phyloP scores from a whole-genome alignment of 2,113 vertebrate species.

The Mormyrus lacerda region DNA sequence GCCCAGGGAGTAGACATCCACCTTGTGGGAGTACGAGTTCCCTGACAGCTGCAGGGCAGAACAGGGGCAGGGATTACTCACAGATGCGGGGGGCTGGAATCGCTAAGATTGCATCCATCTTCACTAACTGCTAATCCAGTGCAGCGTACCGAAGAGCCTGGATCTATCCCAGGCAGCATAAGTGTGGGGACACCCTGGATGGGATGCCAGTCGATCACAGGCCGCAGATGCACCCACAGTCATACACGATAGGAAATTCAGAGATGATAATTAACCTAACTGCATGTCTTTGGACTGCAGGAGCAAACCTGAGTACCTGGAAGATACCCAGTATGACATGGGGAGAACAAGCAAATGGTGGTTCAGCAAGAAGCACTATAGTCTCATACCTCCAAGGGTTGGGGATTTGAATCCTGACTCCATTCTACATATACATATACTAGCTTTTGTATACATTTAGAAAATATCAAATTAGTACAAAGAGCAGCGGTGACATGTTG shows the following conservation, averaged over 20 bases:
- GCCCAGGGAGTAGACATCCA: conserved; percentile 96
- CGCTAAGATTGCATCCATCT: neutral
- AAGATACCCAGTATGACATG: neutral
- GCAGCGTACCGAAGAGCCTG: neutral
- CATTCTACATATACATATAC: neutral
- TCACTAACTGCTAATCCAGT: neutral
- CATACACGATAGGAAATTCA: neutral
- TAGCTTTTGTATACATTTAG: neutral
- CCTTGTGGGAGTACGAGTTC: conserved; percentile 94
- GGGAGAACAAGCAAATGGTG: neutral
- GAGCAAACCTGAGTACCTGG: neutral
- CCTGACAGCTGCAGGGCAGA: conserved; percentile 76
- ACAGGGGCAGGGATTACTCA: neutral
- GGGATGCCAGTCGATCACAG: neutral
- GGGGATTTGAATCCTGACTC: neutral
- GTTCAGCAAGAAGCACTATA: neutral
- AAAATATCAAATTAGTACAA: neutral
- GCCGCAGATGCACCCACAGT: neutral
- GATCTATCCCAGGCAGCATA: neutral
- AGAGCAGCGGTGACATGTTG: too few relatives aligned
- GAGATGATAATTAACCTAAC: neutral
- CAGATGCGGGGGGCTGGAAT: neutral
- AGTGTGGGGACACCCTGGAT: neutral
- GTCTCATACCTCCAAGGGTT: neutral
- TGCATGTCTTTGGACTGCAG: neutral